These are phyloP conservation scores for Bothrops jararaca DNA, from an alignment of 2,113 vertebrate species.

Conservation along the genomic window DNA sequence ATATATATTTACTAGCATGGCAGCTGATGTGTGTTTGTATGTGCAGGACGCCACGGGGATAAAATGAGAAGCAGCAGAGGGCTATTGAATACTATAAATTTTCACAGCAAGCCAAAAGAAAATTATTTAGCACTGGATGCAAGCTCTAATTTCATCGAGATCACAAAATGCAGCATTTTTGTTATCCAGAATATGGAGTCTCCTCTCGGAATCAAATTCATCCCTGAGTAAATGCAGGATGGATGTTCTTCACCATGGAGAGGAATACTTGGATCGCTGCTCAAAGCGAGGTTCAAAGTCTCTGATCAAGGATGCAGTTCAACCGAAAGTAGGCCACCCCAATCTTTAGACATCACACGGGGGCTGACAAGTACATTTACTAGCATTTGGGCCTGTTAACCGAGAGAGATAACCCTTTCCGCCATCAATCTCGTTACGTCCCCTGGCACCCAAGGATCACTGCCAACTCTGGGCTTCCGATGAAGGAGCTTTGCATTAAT, in stretches of 20 bases:
- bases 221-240: background rate
- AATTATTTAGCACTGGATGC: slow-evolving; percentile 57
- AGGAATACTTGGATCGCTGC: background rate
- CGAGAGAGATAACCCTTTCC: background rate
- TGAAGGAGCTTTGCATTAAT: background rate
- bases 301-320: background rate
- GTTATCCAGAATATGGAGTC: slow-evolving; percentile 38
- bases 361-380: background rate
- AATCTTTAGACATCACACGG: background rate
- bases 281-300: background rate
- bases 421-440: background rate
- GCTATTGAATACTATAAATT: slow-evolving; percentile 60
- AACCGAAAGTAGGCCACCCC: background rate
- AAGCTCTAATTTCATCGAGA: slow-evolving; percentile 55
- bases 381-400: background rate
- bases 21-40: slow-evolving; percentile 55
- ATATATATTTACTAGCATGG: slow-evolving; percentile 60
- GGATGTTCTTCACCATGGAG: background rate
- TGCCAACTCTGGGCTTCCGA: background rate
- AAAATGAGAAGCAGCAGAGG: slow-evolving; percentile 61
- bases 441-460: background rate
- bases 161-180: slow-evolving; percentile 44
- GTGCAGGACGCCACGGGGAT: slow-evolving; percentile 51
- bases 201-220: slow-evolving; percentile 25
- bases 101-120: slow-evolving; percentile 61